Conservation (phyloP, 1,140 invertebrate genomes). For the Drosophila prosaltans region DNA sequence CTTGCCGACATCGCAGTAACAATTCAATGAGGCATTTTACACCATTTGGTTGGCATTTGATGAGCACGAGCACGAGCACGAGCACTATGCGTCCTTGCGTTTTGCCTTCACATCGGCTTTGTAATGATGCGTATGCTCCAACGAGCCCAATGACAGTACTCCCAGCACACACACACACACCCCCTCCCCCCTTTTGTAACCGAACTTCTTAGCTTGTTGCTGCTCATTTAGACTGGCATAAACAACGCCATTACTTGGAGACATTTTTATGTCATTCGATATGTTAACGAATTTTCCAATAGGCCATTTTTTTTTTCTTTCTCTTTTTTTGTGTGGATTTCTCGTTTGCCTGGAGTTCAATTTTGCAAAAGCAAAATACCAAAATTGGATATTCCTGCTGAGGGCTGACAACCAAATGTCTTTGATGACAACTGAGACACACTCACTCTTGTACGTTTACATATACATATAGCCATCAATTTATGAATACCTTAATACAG, state of each 20-base stretch:
- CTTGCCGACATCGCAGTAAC: conserved; percentile 49
- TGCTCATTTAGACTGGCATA: conserved; percentile 55
- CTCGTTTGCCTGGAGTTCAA: conserved; percentile 21
- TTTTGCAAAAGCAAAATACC: conserved; percentile 24
- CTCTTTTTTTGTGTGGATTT: conserved; percentile 35
- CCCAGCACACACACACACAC: no score
- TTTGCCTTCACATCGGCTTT: conserved; percentile 9
- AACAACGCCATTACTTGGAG: conserved; percentile 35
- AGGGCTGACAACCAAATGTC: conserved; percentile 11
- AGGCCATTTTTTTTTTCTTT: conserved; percentile 48
- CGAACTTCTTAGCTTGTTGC: conserved; percentile 61
- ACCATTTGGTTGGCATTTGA: conserved; percentile 74
- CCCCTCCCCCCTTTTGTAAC: no score
- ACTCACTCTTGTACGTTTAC: conserved; percentile 16
- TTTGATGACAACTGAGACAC: conserved; percentile 10
- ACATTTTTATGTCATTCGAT: conserved; percentile 74
- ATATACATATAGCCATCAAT: conserved; percentile 51
- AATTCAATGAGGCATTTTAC: conserved; percentile 78
- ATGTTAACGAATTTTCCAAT: conserved; percentile 74
- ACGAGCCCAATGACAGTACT: conserved; percentile 1
- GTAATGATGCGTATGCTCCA: conserved; percentile 40
- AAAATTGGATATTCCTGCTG: conserved; percentile 10
- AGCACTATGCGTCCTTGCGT: conserved; percentile 18
- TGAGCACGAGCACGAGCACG: conserved; percentile 21
- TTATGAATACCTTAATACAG: conserved; percentile 80